Percentiles rank a stretch among this genome's conserved stretches.
Evolutionary conservation across 2,888 invertebrate genomes (phyloP).

Genomic region (Hyalella azteca): DNA sequence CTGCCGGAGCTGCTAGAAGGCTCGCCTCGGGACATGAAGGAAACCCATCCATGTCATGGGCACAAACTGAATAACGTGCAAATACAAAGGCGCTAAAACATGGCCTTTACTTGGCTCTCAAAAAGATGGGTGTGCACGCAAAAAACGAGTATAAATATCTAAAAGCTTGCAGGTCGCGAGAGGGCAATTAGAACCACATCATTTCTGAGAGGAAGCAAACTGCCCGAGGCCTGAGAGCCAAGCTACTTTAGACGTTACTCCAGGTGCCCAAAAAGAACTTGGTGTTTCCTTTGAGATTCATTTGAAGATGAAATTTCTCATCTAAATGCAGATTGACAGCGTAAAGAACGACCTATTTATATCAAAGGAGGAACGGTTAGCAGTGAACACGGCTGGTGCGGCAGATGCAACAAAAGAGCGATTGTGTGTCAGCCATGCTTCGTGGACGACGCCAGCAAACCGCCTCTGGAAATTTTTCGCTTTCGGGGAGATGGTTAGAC

Average conservation of each 20-base stretch:
- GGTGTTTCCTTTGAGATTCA: slow-evolving; percentile 51
- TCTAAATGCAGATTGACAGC: slow-evolving; percentile 55
- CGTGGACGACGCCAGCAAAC: background rate
- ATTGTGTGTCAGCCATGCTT: background rate
- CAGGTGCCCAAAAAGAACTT: slow-evolving; percentile 26
- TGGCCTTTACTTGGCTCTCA: no score
- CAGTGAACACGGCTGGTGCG: slow-evolving; percentile 16
- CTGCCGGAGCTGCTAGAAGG: slow-evolving; percentile 1
- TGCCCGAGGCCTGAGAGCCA: background rate
- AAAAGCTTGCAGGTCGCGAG: no score
- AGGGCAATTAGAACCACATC: background rate
- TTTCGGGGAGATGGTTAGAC: no score
- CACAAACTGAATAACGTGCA: background rate
- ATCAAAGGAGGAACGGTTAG: slow-evolving; percentile 28
- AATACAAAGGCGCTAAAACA: background rate
- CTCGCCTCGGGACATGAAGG: background rate
- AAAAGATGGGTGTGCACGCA: no score
- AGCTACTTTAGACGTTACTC: slow-evolving; percentile 17
- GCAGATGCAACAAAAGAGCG: background rate
- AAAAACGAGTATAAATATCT: no score
- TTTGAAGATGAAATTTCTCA: slow-evolving; percentile 55
- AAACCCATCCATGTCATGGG: background rate
- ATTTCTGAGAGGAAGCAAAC: background rate
- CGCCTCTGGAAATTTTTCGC: no score
- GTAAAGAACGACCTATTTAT: slow-evolving; percentile 54